Evolutionary conservation across 2,888 invertebrate genomes (phyloP).

Genomic region (Netelia inedita): DNA sequence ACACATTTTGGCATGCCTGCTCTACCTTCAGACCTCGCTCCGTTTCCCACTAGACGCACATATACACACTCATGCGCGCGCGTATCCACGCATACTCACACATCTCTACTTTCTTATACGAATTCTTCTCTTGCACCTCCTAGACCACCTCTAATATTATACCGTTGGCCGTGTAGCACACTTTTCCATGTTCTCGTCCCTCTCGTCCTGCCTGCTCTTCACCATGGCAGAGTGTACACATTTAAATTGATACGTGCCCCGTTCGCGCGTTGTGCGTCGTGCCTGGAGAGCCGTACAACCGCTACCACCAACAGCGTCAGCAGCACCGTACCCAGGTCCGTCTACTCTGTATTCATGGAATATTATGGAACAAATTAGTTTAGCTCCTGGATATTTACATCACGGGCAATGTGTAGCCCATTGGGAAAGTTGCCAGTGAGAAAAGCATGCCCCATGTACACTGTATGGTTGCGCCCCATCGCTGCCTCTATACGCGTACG

Average conservation of each 20-base stretch:
- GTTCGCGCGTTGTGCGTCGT: conserved; percentile 61
- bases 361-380: conserved; percentile 76
- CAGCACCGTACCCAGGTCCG: conserved; percentile 51
- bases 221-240: conserved; percentile 43
- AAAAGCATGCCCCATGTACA: conserved; percentile 9
- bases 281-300: conserved; percentile 69
- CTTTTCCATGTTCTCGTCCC: conserved; percentile 31
- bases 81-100: background rate
- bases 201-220: conserved; percentile 24
- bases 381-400: conserved; percentile 72
- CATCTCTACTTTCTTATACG: background rate
- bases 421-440: conserved; percentile 40
- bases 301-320: conserved; percentile 63
- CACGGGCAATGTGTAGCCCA: conserved; percentile 54
- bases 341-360: conserved; percentile 81
- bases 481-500: background rate
- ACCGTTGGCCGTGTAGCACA: conserved; percentile 3
- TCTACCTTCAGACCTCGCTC: conserved; percentile 24
- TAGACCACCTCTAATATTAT: conserved; percentile 6
- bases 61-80: background rate
- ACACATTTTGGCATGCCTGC: conserved; percentile 17
- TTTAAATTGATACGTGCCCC: conserved; percentile 66
- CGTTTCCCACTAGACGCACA: conserved; percentile 25
- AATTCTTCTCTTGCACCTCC: conserved; percentile 13
- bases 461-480: background rate